Conservation (phyloP, 2,113 vertebrate species). For the Burhinus bistriatus region DNA sequence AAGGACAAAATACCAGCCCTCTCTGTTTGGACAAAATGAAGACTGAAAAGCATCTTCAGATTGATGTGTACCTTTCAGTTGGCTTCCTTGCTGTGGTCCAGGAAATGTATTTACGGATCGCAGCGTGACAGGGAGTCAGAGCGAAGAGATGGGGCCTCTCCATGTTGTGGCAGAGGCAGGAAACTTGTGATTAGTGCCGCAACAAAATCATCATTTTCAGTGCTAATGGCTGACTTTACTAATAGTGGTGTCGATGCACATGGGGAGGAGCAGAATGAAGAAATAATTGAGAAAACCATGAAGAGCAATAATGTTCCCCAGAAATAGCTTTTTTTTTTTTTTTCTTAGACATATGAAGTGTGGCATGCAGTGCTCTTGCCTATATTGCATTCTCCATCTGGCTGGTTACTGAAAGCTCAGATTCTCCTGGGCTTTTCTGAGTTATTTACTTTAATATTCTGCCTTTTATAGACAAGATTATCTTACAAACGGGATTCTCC, state of each 20-base stretch:
- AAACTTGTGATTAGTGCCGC: background rate
- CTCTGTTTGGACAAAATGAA: background rate
- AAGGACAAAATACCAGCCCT: background rate
- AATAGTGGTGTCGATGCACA: background rate
- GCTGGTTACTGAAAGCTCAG: constrained; percentile 55
- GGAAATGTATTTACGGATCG: background rate
- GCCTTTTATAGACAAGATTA: constrained; percentile 67
- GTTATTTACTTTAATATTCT: constrained; percentile 71
- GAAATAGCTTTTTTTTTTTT: background rate
- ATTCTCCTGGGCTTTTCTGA: constrained; percentile 63
- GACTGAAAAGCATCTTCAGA: background rate
- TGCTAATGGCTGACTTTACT: background rate
- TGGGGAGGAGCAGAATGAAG: background rate
- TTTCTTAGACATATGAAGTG: constrained; percentile 1
- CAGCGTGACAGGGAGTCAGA: background rate
- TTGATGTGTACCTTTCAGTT: background rate
- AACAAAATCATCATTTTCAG: background rate
- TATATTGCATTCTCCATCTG: constrained; percentile 65
- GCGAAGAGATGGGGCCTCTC: background rate
- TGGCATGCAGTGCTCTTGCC: background rate
- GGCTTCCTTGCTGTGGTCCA: background rate
- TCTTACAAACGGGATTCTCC: constrained; percentile 63
- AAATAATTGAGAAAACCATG: background rate
- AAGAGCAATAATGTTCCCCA: background rate
- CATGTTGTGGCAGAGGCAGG: rapidly evolving